Evolutionary conservation across 2,113 vertebrate species (phyloP), one percentile per base, ranked within the genome.

Genomic region (Aptenodytes forsteri): DNA sequence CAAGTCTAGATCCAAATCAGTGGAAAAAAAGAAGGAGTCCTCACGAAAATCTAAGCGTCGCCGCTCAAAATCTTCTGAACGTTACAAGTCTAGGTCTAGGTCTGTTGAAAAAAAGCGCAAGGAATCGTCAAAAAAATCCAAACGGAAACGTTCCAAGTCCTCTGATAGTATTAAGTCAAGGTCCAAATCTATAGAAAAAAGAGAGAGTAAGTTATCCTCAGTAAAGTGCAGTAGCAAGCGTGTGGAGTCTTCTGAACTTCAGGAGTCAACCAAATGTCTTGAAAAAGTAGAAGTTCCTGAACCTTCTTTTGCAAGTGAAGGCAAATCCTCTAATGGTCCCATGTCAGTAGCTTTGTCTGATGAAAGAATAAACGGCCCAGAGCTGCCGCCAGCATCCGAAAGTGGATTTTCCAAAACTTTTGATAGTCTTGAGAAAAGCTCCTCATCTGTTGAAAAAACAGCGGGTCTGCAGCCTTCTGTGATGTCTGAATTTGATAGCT

Each of bases 131-230:
- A 97, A 98, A 93, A 98, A 98, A 44, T 98, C 98, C 64, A 98
- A 98, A 90, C 96, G 98, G 65, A 98, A 98, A 61, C 97, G 97
- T 34, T 98, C 98, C 12, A 98, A 98, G 46, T 98, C 98, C 32
- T 98, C 98, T 71, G 98, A 98, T 83, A 98, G 98, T 14, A 91
- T 97, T 66, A 98, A 98, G 36, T 98, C 98, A 98, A 99, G 99
- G 93, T 99, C 99, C 19, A 99, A 99, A 80, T 99, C 99, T 25
- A 98, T 98, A 83, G 99, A 98, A 90, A 98, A 97, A 96, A 96
- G 96, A 86, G 95, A 97, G 75, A 97, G 87, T 69, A 95, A 96
- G 34, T 93, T 95, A 40, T 91, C 98, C 17, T 97, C 97, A 4
- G 80, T 78, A 32, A 97, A 98, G 69, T 86, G 94, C 58, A 91